Base-by-base conservation (phyloP, 2,113 vertebrate species). In the Xiphorhynchus elegans region DNA sequence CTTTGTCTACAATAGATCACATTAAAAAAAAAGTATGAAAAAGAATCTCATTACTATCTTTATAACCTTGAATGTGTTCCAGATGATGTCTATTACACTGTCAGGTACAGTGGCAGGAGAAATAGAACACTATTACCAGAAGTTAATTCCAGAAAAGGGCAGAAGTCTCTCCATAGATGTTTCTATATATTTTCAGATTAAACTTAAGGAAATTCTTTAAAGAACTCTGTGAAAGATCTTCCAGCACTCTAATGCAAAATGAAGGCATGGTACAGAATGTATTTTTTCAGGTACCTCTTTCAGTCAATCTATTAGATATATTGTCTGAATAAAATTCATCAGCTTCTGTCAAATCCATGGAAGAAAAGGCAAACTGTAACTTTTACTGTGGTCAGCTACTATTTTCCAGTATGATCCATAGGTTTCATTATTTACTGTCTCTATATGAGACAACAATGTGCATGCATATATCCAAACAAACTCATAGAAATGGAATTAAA, bases 101-200 rank as follows among this genome's bases (percentile, higher is more conserved):
- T 49, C 11, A 5, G 39, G 17, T 83, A 75, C 40, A 72, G 40
- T n/a, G 17, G 59, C 39, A 88, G 66, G 39, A 92, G 60, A 74
- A 85, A 86, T 33, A 86, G 18, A 88, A 44, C 5, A 28, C 12
- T 86, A 63, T 44, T 93, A 90, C 84, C 28, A 90, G 64, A 91
- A 82, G 44, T 52, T 95, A 60, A 78, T 96, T 93, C 92, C 66
- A 93, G 56, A 56, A 91, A 80, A 73, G 12, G 52, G 17, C 37
- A 96, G 58, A 91, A n/a, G 26, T 88, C 24, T 39, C 46, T 46
- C 46, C 46, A 46, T 46, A 46, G 46, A 46, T 46, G 18, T 46
- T 46, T 46, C 46, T 46, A 10, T 46, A 20, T 46, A 0, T 84
- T 91, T 89, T 77, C 33, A 72, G 10, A 72, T 58, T 82, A 70